These are phyloP conservation scores for Hipposideros armiger DNA, from an alignment of 2,113 vertebrate species.

Conservation along the genomic window DNA sequence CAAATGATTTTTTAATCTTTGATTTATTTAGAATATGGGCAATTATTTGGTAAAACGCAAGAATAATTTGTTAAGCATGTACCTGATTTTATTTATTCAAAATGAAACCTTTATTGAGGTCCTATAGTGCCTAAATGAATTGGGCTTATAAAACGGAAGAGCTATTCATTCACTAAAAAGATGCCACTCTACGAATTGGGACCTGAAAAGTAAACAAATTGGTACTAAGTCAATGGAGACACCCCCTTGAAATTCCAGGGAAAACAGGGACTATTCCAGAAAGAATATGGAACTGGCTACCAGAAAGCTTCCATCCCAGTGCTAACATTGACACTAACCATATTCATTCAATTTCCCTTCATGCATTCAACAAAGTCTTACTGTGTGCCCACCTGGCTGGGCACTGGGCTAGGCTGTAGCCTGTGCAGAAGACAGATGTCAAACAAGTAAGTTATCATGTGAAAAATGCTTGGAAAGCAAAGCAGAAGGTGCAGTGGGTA, in stretches of 20 bases:
- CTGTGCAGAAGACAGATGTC: neutral
- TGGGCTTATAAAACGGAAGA: neutral
- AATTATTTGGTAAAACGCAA: conserved; percentile 6
- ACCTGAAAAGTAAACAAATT: neutral
- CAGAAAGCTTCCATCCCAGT: neutral
- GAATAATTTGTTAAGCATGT: neutral
- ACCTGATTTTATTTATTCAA: neutral
- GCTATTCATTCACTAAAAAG: neutral
- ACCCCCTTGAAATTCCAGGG: neutral
- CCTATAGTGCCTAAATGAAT: neutral
- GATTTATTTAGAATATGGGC: neutral
- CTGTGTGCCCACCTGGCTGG: neutral
- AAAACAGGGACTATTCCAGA: neutral
- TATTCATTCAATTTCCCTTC: neutral
- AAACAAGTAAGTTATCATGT: fast-evolving
- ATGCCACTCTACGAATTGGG: neutral
- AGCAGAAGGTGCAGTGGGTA: neutral
- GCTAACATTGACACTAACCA: neutral
- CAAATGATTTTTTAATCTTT: conserved; percentile 38
- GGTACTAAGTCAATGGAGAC: neutral
- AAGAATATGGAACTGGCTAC: neutral
- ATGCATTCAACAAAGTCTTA: neutral
- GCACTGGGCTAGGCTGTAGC: fast-evolving
- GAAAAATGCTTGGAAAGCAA: neutral
- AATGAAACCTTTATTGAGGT: neutral